Percentiles rank a stretch among this genome's conserved stretches.
Conservation (phyloP, 2,113 vertebrate species). For the Rhagologus leucostigma region DNA sequence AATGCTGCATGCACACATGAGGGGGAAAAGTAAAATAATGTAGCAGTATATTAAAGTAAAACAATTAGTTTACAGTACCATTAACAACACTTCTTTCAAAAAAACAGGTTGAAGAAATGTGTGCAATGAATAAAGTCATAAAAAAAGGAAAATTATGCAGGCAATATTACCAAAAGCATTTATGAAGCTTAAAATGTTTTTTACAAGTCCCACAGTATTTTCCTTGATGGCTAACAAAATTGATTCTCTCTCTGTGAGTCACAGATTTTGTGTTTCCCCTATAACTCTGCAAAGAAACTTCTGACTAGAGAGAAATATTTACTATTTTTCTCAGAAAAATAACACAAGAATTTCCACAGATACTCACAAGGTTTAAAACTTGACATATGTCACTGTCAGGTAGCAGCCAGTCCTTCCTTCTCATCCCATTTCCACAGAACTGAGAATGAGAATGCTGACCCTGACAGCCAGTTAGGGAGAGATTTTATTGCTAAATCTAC, state of each 20-base stretch:
- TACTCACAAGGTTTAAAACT: neutral
- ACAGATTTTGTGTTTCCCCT: neutral
- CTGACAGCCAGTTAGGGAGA: neutral
- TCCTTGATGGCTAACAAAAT: neutral
- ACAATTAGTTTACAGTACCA: neutral
- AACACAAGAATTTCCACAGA: neutral
- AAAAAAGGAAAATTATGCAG: constrained; percentile 33
- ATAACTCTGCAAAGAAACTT: neutral
- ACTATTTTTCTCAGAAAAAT: neutral
- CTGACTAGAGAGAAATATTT: neutral
- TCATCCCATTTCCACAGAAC: neutral
- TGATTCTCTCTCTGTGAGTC: neutral
- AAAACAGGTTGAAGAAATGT: neutral
- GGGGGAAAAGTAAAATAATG: neutral
- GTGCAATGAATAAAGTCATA: constrained; percentile 39
- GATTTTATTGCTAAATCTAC: neutral
- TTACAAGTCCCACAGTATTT: neutral
- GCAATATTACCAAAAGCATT: constrained; percentile 14
- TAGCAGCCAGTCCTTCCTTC: neutral
- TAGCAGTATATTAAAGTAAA: neutral
- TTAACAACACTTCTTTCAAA: neutral
- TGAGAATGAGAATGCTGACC: neutral
- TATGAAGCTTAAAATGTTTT: constrained; percentile 2
- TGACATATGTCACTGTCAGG: neutral
- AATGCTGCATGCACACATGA: constrained; percentile 76